These are phyloP conservation scores for Catharus bicknelli DNA, from an alignment of 2,113 vertebrate genomes.

Conservation along the genomic window DNA sequence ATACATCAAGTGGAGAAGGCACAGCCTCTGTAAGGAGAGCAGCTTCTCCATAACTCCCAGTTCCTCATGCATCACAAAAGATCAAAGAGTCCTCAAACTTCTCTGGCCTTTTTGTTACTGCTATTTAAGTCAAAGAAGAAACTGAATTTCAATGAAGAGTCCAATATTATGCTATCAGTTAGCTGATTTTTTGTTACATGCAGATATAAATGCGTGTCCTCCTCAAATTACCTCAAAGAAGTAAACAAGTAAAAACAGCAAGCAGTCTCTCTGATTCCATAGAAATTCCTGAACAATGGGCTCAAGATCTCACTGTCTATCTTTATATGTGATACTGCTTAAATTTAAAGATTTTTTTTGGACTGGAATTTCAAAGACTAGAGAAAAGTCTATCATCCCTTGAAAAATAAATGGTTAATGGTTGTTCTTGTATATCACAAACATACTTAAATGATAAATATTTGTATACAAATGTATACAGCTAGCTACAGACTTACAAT, in stretches of 20 bases:
- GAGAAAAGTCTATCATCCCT: background rate
- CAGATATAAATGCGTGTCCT: background rate
- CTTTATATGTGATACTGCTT: background rate
- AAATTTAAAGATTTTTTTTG: background rate
- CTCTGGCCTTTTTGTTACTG: background rate
- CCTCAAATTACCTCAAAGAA: slow-evolving; percentile 12
- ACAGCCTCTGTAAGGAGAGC: background rate
- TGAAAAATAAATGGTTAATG: background rate
- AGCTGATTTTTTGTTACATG: background rate
- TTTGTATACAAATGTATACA: background rate
- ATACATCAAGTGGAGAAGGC: background rate
- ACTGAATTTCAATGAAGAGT: background rate
- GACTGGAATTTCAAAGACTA: background rate
- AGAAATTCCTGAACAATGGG: background rate
- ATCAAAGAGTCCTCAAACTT: background rate
- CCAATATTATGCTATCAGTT: background rate
- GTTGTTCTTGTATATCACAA: background rate
- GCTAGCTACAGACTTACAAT: background rate
- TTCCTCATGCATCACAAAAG: background rate
- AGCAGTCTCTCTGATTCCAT: background rate
- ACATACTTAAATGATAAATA: background rate
- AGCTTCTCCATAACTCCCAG: background rate
- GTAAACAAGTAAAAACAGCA: background rate
- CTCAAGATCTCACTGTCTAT: background rate
- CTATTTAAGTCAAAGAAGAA: background rate